Percentiles rank a stretch among this genome's conserved stretches.
These are phyloP conservation scores for Oreochromis mossambicus DNA, from an alignment of 2,797 vertebrate species.

Conservation along the genomic window DNA sequence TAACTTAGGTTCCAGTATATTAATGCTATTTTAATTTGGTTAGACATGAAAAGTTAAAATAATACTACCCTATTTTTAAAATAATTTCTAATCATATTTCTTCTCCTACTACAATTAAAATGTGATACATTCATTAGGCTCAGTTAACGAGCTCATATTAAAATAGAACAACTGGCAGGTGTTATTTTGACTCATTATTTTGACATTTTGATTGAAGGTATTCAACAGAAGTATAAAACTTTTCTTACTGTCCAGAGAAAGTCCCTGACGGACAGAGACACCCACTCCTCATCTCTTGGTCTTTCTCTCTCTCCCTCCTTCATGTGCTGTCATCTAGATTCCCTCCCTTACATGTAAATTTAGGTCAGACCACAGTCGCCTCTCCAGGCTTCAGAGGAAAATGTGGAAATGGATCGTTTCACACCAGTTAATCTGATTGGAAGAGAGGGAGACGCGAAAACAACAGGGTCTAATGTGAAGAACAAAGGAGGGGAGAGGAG, in stretches of 20 bases:
- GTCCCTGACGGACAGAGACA: conserved; percentile 19
- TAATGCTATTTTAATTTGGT: background rate
- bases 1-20: background rate
- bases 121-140: background rate
- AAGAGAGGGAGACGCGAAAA: conserved; percentile 41
- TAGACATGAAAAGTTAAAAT: background rate
- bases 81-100: background rate
- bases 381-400: conserved; percentile 60
- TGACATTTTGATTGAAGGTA: background rate
- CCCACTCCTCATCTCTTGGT: conserved; percentile 29
- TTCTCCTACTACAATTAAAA: background rate
- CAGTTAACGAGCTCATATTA: background rate
- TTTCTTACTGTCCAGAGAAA: conserved; percentile 34
- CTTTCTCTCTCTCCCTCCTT: conserved; percentile 40
- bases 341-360: conserved; percentile 77
- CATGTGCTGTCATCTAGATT: conserved; percentile 81
- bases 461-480: conserved; percentile 42
- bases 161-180: background rate
- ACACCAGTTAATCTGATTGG: conserved; percentile 70
- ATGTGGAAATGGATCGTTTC: conserved; percentile 73
- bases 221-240: conserved; percentile 4
- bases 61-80: background rate
- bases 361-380: conserved; percentile 78
- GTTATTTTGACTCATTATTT: background rate
- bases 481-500: background rate